These are phyloP conservation scores for Telmatochromis brachygnathus DNA, from an alignment of 2,113 vertebrate species.

Conservation along the genomic window DNA sequence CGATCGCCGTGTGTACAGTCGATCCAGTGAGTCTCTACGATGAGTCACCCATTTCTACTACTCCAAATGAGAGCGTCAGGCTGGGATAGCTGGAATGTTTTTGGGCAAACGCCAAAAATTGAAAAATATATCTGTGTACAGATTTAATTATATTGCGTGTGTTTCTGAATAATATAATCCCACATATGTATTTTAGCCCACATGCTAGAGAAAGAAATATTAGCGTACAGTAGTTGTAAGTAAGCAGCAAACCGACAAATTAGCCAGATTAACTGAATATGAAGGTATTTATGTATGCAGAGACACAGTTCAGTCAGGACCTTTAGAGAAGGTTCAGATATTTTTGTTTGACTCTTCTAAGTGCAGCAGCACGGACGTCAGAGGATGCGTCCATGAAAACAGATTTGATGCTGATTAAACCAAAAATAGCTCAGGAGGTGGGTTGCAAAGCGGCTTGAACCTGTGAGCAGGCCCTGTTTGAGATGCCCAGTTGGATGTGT, in stretches of 20 bases:
- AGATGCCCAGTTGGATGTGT: not conserved
- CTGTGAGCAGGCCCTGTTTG: not conserved
- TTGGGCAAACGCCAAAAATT: not conserved
- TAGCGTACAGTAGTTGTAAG: not conserved
- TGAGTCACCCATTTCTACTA: not conserved
- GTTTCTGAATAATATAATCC: not conserved
- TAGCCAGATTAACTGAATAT: not conserved
- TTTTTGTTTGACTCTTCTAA: not conserved
- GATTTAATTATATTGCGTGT: not conserved
- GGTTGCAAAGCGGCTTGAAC: not conserved
- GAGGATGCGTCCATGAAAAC: rapidly evolving
- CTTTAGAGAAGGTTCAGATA: not conserved
- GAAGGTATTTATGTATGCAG: not conserved
- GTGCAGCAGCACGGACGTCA: not conserved
- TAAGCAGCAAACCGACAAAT: not conserved
- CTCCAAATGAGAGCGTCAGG: not conserved
- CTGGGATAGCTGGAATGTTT: not conserved
- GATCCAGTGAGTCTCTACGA: not conserved
- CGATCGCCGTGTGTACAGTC: not conserved
- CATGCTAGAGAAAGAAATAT: not conserved
- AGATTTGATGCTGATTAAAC: not conserved
- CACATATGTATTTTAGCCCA: not conserved
- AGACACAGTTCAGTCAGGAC: not conserved
- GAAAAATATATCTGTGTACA: not conserved
- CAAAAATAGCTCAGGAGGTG: not conserved